Conservation (phyloP, 64 coral and sea anemone species). For the Montipora efflorescens region DNA sequence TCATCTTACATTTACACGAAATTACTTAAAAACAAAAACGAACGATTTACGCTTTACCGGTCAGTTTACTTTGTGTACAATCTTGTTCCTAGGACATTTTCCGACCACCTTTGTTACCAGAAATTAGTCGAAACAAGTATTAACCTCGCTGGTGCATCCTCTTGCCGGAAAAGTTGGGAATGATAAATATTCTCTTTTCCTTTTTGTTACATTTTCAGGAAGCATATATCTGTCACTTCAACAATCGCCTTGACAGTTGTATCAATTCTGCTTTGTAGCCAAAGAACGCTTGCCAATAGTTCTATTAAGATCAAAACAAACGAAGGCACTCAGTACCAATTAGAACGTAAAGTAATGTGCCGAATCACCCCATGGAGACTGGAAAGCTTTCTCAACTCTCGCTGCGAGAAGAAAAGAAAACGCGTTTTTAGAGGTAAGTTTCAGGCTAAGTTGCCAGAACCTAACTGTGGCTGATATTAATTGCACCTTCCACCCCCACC, state of each 20-base stretch:
- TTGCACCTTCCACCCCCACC: no score
- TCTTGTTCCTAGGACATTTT: no score
- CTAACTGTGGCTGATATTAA: no score
- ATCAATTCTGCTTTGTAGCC: neutral
- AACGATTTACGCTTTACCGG: no score
- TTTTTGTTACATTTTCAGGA: slow-evolving; percentile 24
- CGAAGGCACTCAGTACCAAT: neutral
- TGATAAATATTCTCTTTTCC: neutral
- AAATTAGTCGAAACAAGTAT: no score
- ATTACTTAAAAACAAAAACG: no score
- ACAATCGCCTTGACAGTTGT: neutral
- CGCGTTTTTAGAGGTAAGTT: neutral
- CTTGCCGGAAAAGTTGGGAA: no score
- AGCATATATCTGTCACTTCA: neutral
- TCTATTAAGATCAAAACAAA: slow-evolving; percentile 3
- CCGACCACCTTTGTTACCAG: no score
- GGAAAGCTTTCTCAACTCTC: neutral
- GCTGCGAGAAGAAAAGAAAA: neutral
- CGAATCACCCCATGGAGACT: neutral
- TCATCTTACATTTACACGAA: no score
- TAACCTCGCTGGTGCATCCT: no score
- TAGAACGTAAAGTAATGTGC: neutral
- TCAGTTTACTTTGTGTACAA: no score
- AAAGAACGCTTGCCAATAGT: neutral
- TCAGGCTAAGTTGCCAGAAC: neutral